A percentile compares a stretch with the other conserved stretches of the same genome.
phyloP scores from a whole-genome alignment of 2,888 invertebrate species.

The Chrysodeixis includens region DNA sequence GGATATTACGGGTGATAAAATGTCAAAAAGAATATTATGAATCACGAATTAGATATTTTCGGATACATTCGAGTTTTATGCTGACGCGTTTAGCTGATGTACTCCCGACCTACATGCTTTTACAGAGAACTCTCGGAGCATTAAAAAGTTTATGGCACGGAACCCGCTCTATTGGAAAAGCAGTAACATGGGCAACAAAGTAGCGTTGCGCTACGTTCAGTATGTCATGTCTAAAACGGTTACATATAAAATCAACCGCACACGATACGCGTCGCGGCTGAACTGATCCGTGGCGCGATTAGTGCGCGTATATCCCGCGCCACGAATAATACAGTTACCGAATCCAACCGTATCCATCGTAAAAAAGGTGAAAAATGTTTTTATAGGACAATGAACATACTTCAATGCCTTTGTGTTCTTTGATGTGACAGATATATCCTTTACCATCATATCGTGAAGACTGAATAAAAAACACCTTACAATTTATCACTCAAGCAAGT shows the following conservation, averaged over 20 bases:
- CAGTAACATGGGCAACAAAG: slow-evolving; percentile 36
- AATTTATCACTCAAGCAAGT: slow-evolving; percentile 68
- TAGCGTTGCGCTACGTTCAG: slow-evolving; percentile 16
- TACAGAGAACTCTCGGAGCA: neutral
- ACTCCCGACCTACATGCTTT: neutral
- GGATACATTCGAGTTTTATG: slow-evolving; percentile 11
- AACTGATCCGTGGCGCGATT: neutral
- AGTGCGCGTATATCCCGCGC: neutral
- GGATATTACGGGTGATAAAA: slow-evolving; percentile 41
- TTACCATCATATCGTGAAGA: slow-evolving; percentile 48
- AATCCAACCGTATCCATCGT: slow-evolving; percentile 18
- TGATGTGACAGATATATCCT: slow-evolving; percentile 44
- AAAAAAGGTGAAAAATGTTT: slow-evolving; percentile 19
- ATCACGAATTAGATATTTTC: slow-evolving; percentile 24
- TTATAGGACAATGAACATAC: slow-evolving; percentile 25
- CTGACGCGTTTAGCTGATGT: neutral
- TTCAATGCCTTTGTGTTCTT: slow-evolving; percentile 34
- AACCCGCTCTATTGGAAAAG: slow-evolving; percentile 21
- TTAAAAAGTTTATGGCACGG: slow-evolving; percentile 25
- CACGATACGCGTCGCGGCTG: slow-evolving; percentile 11
- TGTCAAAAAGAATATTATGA: slow-evolving; percentile 30
- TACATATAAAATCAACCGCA: slow-evolving; percentile 37
- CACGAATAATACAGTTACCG: slow-evolving; percentile 12
- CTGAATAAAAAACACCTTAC: slow-evolving; percentile 59
- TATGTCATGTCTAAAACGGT: slow-evolving; percentile 48